Evolutionary conservation across 2,888 invertebrate genomes (phyloP), one percentile per base, ranked within the genome.

Genomic region (Drosophila silvestris): DNA sequence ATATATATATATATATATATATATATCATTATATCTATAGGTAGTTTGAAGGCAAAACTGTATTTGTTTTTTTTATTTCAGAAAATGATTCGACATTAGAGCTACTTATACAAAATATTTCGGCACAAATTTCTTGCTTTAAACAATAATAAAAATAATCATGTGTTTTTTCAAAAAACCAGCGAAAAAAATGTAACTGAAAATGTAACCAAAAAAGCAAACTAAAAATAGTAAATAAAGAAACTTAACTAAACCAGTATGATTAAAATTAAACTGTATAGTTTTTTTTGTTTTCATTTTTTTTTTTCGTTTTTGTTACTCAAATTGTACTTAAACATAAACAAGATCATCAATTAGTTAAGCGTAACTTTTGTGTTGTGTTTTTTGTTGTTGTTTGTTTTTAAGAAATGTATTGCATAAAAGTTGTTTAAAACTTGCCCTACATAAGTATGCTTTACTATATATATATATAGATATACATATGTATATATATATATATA

Each of bases 381-480:
- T 64, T 57, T 63, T 51, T 60, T 70, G 35, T 39, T 59, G 39
- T 41, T 63, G 39, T 67, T 51, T 39, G 37, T 72, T 81, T 81
- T 79, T 77, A 81, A 81, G 73, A 89, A 89, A 82, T 87, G 88
- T 90, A 89, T 85, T 85, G 85, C 85, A 90, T 80, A 57, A 88
- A 76, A 78, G 83, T 82, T 74, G 56, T 79, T 84, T 65, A 62
- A 82, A 76, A 82, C 72, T 76, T 83, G 81, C 70, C 78, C 88
- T 72, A 78, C 70, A 70, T 60, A 70, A 35, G 58, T 70, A 52
- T 66, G 63, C 33, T 16, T 54, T 22, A 1, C 12, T 58, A 66
- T 57, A 56, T 52, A 12, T 72, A 37, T 39, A 52, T 69, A 65
- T 54, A 62, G 66, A 66, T 73, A 66, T 30, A 30, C 30, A 30